A percentile compares a stretch with the other conserved stretches of the same genome.
These are phyloP conservation scores for Merluccius polli DNA, from an alignment of 2,797 vertebrate species.

Conservation along the genomic window DNA sequence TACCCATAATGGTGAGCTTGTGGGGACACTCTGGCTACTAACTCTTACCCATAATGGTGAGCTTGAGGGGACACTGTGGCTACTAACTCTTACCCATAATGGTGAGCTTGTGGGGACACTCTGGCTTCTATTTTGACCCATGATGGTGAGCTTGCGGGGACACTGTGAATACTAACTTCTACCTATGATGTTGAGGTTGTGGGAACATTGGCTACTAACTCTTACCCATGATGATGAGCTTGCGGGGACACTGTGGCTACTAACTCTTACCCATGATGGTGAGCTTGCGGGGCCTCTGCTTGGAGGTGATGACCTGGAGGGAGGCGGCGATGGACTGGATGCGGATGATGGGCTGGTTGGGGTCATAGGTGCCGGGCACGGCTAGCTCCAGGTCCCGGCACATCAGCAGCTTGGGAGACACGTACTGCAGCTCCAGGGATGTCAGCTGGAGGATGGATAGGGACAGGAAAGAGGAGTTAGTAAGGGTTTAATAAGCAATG, in stretches of 20 bases:
- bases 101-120: too few species aligned
- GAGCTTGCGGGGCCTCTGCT: conserved; percentile 94
- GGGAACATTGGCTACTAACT: conserved; percentile 60
- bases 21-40: too few species aligned
- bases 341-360: conserved; percentile 95
- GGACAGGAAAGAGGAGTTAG: conserved; percentile 22
- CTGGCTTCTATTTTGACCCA: too few species aligned
- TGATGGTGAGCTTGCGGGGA: too few species aligned
- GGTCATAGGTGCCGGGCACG: conserved; percentile 95
- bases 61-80: too few species aligned
- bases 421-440: conserved; percentile 94
- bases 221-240: too few species aligned
- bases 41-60: too few species aligned
- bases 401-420: conserved; percentile 96
- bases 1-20: too few species aligned
- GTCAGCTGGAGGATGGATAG: conserved; percentile 79
- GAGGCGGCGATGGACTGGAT: conserved; percentile 97
- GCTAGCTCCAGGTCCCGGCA: conserved; percentile 95
- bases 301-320: conserved; percentile 98
- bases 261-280: conserved; percentile 92
- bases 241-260: too few species aligned
- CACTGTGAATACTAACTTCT: too few species aligned
- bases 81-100: too few species aligned
- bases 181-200: conserved; percentile 55
- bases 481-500: not conserved